Conservation (phyloP, 2,797 vertebrate genomes). For the Decapterus maruadsi region DNA sequence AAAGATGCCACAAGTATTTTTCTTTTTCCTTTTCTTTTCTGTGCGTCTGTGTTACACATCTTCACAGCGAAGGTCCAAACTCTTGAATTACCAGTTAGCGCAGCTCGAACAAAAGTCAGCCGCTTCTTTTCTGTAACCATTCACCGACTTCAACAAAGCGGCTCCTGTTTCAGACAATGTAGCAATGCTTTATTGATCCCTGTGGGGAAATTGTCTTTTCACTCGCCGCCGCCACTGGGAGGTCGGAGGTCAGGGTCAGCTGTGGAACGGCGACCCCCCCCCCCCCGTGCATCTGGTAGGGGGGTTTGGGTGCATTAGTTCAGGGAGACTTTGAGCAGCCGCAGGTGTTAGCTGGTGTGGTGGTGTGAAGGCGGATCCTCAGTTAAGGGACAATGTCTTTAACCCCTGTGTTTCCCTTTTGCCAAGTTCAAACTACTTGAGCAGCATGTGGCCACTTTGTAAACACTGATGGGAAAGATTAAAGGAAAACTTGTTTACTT, state of each 20-base stretch:
- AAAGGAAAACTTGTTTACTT: not conserved
- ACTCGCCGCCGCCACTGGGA: not conserved
- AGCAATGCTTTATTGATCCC: conserved; percentile 46
- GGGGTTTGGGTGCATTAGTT: conserved; percentile 12
- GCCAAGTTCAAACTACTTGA: conserved; percentile 43
- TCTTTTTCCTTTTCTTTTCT: not conserved
- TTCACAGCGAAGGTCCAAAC: not conserved
- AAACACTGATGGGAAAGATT: conserved; percentile 19
- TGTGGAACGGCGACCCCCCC: conserved; percentile 10
- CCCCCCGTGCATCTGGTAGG: conserved; percentile 1
- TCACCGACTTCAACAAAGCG: not conserved
- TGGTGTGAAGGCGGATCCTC: not conserved
- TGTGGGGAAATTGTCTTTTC: conserved; percentile 18
- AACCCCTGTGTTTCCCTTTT: conserved; percentile 18
- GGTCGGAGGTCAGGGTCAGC: conserved; percentile 48
- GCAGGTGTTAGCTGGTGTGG: not conserved
- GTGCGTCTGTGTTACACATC: not conserved
- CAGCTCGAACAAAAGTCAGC: conserved; percentile 1
- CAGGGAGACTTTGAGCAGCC: conserved; percentile 9
- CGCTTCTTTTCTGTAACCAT: not conserved
- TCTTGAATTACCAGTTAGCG: not conserved
- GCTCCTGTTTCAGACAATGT: conserved; percentile 11
- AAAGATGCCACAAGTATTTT: not conserved
- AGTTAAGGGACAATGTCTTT: conserved; percentile 24
- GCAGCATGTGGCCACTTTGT: conserved; percentile 10